Evolutionary conservation across 2,888 invertebrate species (phyloP).

Genomic region (Dryococelus australis): DNA sequence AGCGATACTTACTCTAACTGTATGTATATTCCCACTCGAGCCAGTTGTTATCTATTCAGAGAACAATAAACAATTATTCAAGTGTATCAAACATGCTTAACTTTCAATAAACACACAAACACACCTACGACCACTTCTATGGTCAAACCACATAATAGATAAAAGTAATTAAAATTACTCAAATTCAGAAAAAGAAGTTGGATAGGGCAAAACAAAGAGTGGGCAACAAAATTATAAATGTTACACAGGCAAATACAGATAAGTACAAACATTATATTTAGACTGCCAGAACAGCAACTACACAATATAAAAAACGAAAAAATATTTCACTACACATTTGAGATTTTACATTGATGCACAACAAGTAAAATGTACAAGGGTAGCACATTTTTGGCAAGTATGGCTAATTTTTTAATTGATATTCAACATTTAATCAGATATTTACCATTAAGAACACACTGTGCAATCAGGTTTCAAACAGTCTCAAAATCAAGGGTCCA

Average conservation of each 20-base stretch:
- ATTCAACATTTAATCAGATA: too few relatives aligned
- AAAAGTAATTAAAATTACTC: not conserved
- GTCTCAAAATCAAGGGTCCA: too few relatives aligned
- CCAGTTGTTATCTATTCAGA: conserved; percentile 57
- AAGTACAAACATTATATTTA: conserved; percentile 34
- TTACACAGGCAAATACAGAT: not conserved
- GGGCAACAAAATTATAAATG: not conserved
- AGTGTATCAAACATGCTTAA: conserved; percentile 29
- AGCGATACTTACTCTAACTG: conserved; percentile 56
- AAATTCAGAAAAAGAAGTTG: not conserved
- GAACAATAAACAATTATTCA: conserved; percentile 52
- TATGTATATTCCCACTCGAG: conserved; percentile 57
- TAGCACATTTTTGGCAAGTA: too few relatives aligned
- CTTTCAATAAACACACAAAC: conserved; percentile 12
- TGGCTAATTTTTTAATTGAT: too few relatives aligned
- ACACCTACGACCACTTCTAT: not conserved
- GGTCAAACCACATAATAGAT: not conserved
- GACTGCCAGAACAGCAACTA: not conserved
- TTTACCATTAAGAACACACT: too few relatives aligned
- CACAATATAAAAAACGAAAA: too few relatives aligned
- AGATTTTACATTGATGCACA: too few relatives aligned
- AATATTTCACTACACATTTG: too few relatives aligned
- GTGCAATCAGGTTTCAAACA: too few relatives aligned
- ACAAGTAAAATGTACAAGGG: too few relatives aligned
- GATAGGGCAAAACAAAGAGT: not conserved